Conservation (phyloP, 2,113 vertebrate species). For the Rissa tridactyla region DNA sequence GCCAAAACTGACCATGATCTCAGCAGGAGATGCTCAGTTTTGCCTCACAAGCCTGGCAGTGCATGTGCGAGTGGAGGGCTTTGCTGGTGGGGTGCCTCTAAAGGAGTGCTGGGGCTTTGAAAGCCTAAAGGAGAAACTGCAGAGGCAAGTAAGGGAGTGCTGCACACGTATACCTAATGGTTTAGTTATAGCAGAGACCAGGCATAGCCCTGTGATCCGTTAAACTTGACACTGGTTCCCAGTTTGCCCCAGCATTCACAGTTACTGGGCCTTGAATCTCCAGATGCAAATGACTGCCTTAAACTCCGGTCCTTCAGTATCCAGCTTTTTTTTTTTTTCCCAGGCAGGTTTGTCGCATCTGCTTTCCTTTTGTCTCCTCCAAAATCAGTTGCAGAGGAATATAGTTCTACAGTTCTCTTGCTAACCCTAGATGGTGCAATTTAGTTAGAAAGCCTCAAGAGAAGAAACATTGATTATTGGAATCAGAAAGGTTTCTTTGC, state of each 20-base stretch:
- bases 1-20: neutral
- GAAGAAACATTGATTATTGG: neutral
- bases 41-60: neutral
- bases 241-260: neutral
- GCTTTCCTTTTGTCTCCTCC: neutral
- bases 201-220: neutral
- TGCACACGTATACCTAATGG: fast-evolving
- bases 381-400: neutral
- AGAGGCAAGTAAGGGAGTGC: neutral
- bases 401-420: neutral
- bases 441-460: neutral
- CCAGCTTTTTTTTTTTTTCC: neutral
- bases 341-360: neutral
- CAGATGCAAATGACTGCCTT: neutral
- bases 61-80: fast-evolving
- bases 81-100: neutral
- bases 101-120: neutral
- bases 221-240: neutral
- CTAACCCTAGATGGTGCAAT: slow-evolving; percentile 44
- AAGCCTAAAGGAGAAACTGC: neutral
- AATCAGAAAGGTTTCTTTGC: neutral
- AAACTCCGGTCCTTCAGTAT: fast-evolving
- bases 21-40: neutral
- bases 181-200: neutral
- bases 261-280: neutral